Percentiles rank a stretch among this genome's conserved stretches.
Evolutionary conservation across 2,888 invertebrate genomes (phyloP).

Genomic region (Archips crataeganus): DNA sequence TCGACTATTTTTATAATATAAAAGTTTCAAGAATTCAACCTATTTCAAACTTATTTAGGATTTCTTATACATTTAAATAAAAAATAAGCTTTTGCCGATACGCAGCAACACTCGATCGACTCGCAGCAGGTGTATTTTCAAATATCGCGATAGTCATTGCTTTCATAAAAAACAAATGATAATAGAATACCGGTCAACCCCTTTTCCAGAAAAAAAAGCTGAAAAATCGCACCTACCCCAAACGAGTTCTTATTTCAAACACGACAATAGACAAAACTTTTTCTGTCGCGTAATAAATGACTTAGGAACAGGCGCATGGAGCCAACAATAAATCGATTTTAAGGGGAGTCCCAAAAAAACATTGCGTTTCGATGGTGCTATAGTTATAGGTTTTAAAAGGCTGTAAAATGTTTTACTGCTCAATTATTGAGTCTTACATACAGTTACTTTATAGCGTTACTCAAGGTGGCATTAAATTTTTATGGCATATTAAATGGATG

Average conservation of each 20-base stretch:
- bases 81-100: too few relatives aligned
- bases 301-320: slow-evolving; percentile 62
- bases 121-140: slow-evolving; percentile 14
- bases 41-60: too few relatives aligned
- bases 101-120: background rate
- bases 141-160: slow-evolving; percentile 1
- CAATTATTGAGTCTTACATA: slow-evolving; percentile 48
- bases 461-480: slow-evolving; percentile 24
- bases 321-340: slow-evolving; percentile 60
- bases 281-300: slow-evolving; percentile 66
- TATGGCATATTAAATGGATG: slow-evolving; percentile 13
- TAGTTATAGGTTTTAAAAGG: slow-evolving; percentile 43
- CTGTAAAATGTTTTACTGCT: slow-evolving; percentile 54
- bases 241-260: slow-evolving; percentile 65
- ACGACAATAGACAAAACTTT: slow-evolving; percentile 65
- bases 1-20: too few relatives aligned
- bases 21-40: too few relatives aligned
- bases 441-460: background rate
- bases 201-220: slow-evolving; percentile 48
- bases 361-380: slow-evolving; percentile 17
- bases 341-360: slow-evolving; percentile 49
- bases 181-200: slow-evolving; percentile 41
- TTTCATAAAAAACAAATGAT: background rate
- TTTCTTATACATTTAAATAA: too few relatives aligned
- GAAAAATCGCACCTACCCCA: slow-evolving; percentile 57